These are phyloP conservation scores for Andrena dorsata DNA, from an alignment of 2,888 invertebrate genomes.

Conservation along the genomic window DNA sequence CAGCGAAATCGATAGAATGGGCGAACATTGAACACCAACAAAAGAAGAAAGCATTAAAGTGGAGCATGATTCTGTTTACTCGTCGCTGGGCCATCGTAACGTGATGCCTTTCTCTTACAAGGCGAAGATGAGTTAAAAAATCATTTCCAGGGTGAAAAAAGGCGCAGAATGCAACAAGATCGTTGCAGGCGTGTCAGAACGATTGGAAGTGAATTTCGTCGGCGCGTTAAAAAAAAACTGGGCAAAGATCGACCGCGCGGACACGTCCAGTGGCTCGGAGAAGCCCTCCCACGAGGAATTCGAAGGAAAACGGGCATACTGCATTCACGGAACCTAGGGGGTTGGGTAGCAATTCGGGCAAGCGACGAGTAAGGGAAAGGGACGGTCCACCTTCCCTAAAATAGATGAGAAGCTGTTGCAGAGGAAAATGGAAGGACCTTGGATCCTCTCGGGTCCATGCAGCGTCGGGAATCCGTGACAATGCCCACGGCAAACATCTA, in stretches of 20 bases:
- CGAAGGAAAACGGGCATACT: conserved; percentile 40
- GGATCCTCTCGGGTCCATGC: conserved; percentile 4
- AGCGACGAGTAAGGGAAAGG: background rate
- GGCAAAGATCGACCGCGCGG: background rate
- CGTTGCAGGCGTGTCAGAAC: background rate
- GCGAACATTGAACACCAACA: conserved; percentile 13
- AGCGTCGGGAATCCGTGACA: conserved; percentile 42
- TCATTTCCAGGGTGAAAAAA: background rate
- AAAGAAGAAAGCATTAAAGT: background rate
- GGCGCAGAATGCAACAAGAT: background rate
- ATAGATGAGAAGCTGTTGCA: conserved; percentile 52
- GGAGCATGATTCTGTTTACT: background rate
- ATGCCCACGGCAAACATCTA: conserved; percentile 14
- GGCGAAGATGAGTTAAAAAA: background rate
- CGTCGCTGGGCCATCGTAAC: background rate
- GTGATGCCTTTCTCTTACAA: background rate
- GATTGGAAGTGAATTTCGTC: background rate
- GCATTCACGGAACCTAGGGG: conserved; percentile 29
- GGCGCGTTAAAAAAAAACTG: background rate
- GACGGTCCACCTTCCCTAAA: conserved; percentile 43
- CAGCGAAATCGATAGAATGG: background rate
- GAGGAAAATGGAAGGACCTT: conserved; percentile 5
- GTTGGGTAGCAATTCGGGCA: conserved; percentile 33
- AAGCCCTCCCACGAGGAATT: conserved; percentile 34
- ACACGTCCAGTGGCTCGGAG: conserved; percentile 6